Evolutionary conservation across 2,888 invertebrate species (phyloP).

Genomic region (Zaprionus obscuricornis): DNA sequence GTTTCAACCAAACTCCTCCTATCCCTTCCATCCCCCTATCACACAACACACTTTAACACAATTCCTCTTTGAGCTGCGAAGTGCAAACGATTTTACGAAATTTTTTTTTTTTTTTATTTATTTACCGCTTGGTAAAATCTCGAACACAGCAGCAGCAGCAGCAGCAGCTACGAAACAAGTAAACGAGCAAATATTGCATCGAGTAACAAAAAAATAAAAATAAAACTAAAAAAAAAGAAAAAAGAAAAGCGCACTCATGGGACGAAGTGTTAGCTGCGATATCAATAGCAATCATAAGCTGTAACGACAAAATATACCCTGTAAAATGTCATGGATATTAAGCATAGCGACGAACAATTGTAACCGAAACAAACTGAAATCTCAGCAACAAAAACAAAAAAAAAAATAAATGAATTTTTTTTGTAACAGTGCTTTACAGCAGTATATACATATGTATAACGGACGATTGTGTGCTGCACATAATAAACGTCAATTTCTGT

Average conservation of each 20-base stretch:
- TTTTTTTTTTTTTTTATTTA: constrained; percentile 58
- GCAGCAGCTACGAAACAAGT: constrained; percentile 26
- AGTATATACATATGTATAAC: no score
- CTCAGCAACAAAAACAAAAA: no score
- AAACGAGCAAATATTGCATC: constrained; percentile 45
- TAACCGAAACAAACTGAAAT: no score
- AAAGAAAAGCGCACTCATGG: constrained; percentile 14
- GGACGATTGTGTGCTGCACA: no score
- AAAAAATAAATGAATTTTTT: no score
- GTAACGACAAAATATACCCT: constrained; percentile 47
- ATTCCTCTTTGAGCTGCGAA: constrained; percentile 27
- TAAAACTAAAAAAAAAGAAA: neutral
- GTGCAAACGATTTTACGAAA: constrained; percentile 62
- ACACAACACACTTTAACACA: no score
- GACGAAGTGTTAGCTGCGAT: neutral
- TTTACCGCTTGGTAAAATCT: constrained; percentile 65
- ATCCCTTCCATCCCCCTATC: no score
- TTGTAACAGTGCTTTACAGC: no score
- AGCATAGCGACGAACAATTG: no score
- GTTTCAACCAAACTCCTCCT: no score
- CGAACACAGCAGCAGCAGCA: constrained; percentile 28
- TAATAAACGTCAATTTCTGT: no score
- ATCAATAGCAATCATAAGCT: constrained; percentile 21
- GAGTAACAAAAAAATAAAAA: constrained; percentile 7
- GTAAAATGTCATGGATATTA: constrained; percentile 40